Conservation (phyloP, 2,888 invertebrate genomes). For the Drosophila macrospina region DNA sequence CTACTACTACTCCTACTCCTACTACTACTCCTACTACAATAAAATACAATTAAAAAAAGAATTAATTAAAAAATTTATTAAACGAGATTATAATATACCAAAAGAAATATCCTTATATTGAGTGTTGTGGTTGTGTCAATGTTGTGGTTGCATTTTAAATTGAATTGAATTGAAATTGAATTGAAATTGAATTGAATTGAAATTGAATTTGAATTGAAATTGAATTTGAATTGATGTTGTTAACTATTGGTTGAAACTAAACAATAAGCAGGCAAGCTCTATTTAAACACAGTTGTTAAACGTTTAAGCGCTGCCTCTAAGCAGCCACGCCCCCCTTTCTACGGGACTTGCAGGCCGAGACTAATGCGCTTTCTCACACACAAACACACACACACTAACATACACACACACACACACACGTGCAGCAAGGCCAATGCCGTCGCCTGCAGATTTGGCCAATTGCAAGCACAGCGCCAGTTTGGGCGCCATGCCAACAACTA, state of each 20-base stretch:
- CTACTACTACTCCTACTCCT: slow-evolving; percentile 35
- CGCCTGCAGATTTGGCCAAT: slow-evolving; percentile 36
- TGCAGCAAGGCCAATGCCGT: slow-evolving; percentile 38
- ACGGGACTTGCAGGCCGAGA: slow-evolving; percentile 39
- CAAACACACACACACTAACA: slow-evolving; percentile 22
- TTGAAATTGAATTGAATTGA: slow-evolving; percentile 66
- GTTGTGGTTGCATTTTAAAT: slow-evolving; percentile 84
- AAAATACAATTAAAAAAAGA: slow-evolving; percentile 7
- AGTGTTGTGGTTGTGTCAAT: slow-evolving; percentile 85
- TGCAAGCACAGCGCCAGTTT: slow-evolving; percentile 65
- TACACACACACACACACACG: slow-evolving; percentile 6
- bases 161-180: slow-evolving; percentile 62
- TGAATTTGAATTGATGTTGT: slow-evolving; percentile 66
- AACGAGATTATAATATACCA: slow-evolving; percentile 31
- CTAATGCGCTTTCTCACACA: slow-evolving; percentile 60
- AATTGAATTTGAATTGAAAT: slow-evolving; percentile 67
- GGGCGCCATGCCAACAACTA: slow-evolving; percentile 45
- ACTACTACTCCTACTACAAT: slow-evolving; percentile 37
- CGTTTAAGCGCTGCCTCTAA: slow-evolving; percentile 6
- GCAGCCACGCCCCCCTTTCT: not conserved
- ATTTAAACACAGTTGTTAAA: slow-evolving; percentile 8
- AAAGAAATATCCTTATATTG: slow-evolving; percentile 56
- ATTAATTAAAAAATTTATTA: slow-evolving; percentile 31
- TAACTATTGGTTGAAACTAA: slow-evolving; percentile 45
- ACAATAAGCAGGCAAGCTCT: not conserved